These are phyloP conservation scores for Anguilla obscura DNA, from an alignment of 2,797 vertebrate species.

Conservation along the genomic window DNA sequence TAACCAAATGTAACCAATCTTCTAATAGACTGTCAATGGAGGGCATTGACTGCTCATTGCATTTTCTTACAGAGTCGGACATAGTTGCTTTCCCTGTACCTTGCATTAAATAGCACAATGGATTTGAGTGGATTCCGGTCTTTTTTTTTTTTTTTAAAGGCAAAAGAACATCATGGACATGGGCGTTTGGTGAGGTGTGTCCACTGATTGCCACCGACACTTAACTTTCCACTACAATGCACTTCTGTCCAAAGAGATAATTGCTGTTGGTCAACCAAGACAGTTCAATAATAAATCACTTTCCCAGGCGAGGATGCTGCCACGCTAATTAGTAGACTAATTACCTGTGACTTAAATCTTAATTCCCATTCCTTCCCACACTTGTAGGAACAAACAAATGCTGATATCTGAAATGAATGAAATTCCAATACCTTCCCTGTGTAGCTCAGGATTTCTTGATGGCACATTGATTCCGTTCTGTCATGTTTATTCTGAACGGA, in stretches of 20 bases:
- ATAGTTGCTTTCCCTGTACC: not conserved
- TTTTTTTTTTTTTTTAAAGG: not conserved
- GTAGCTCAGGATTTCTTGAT: not conserved
- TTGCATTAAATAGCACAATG: not conserved
- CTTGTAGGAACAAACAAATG: slow-evolving; percentile 59
- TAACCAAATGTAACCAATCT: not conserved
- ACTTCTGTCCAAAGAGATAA: slow-evolving; percentile 47
- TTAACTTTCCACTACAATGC: slow-evolving; percentile 21
- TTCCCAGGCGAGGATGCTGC: slow-evolving; percentile 56
- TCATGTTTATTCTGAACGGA: not conserved
- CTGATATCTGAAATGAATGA: slow-evolving; percentile 51
- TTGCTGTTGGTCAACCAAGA: slow-evolving; percentile 63
- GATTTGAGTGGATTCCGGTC: not conserved
- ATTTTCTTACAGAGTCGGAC: not conserved
- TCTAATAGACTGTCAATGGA: not conserved
- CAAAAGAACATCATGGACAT: not conserved
- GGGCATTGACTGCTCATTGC: not conserved
- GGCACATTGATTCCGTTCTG: not conserved
- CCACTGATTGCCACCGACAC: not conserved
- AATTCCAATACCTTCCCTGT: slow-evolving; percentile 51
- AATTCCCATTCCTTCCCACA: slow-evolving; percentile 61
- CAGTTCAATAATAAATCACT: slow-evolving; percentile 60
- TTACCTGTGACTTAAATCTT: slow-evolving; percentile 64
- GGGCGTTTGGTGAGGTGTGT: not conserved
- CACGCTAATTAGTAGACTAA: slow-evolving; percentile 66